Evolutionary conservation across 2,888 invertebrate species (phyloP).

Genomic region (Willowsia nigromaculata): DNA sequence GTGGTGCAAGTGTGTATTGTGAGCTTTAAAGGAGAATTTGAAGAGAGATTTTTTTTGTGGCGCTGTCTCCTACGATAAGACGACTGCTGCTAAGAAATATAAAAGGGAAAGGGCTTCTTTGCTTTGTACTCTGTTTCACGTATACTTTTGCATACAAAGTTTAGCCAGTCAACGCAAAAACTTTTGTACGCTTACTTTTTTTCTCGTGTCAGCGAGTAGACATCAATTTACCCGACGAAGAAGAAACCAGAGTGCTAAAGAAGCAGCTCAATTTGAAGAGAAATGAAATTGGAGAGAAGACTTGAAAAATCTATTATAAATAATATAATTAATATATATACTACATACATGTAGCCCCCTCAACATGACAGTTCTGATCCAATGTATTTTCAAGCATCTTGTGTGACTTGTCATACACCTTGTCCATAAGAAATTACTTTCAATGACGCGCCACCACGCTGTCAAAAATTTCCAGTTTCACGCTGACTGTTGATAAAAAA

Average conservation of each 20-base stretch:
- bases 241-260: background rate
- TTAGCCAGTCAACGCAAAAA: background rate
- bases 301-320: background rate
- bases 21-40: background rate
- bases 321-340: background rate
- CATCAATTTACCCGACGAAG: background rate
- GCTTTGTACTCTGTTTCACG: background rate
- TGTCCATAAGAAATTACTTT: background rate
- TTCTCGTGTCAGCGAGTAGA: slow-evolving; percentile 9
- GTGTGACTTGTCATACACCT: background rate
- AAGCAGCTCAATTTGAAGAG: background rate
- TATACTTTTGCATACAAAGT: background rate
- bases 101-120: background rate
- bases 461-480: slow-evolving; percentile 32
- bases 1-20: background rate
- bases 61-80: no score
- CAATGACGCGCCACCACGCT: background rate
- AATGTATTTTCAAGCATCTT: background rate
- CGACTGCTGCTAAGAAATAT: background rate
- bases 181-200: background rate
- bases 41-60: background rate
- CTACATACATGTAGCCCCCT: background rate
- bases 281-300: background rate
- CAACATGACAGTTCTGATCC: background rate
- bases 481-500: slow-evolving; percentile 38